Percentiles rank a stretch among this genome's conserved stretches.
Conservation (phyloP, 2,888 invertebrate genomes). For the Meiosimyza platycephala region DNA sequence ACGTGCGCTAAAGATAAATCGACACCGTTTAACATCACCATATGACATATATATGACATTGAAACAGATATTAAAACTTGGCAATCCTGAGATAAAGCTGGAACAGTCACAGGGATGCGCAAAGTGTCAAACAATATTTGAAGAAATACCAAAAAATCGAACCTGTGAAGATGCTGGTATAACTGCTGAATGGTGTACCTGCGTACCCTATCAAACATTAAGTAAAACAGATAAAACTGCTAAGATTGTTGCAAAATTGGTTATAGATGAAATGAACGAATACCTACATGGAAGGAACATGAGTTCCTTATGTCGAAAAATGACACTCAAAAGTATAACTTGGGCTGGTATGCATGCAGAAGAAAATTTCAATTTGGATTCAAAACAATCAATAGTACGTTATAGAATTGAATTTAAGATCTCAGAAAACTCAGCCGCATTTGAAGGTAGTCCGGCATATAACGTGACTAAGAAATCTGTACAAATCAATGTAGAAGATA, state of each 20-base stretch:
- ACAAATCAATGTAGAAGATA: slow-evolving; percentile 46
- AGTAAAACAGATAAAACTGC: slow-evolving; percentile 23
- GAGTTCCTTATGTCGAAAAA: slow-evolving; percentile 45
- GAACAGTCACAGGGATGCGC: slow-evolving; percentile 69
- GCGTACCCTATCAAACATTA: slow-evolving; percentile 69
- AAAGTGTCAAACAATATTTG: slow-evolving; percentile 75
- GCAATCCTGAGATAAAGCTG: slow-evolving; percentile 44
- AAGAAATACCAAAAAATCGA: slow-evolving; percentile 71
- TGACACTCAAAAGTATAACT: slow-evolving; percentile 44
- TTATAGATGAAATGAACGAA: slow-evolving; percentile 51
- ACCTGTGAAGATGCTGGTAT: slow-evolving; percentile 77
- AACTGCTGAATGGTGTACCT: slow-evolving; percentile 81
- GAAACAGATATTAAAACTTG: slow-evolving; percentile 70
- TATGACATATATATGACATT: slow-evolving; percentile 80
- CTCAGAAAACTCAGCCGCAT: slow-evolving; percentile 26
- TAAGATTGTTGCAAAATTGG: slow-evolving; percentile 35
- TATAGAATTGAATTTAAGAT: slow-evolving; percentile 42
- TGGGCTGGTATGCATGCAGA: slow-evolving; percentile 29
- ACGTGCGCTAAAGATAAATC: slow-evolving; percentile 71
- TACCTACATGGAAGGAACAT: slow-evolving; percentile 48
- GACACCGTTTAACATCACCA: slow-evolving; percentile 75
- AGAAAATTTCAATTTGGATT: slow-evolving; percentile 10
- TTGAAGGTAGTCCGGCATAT: slow-evolving; percentile 51
- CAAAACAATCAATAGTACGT: neutral
- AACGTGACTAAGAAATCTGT: slow-evolving; percentile 42